These are phyloP conservation scores for Alces alces DNA, from an alignment of 2,113 vertebrate genomes.

Conservation along the genomic window DNA sequence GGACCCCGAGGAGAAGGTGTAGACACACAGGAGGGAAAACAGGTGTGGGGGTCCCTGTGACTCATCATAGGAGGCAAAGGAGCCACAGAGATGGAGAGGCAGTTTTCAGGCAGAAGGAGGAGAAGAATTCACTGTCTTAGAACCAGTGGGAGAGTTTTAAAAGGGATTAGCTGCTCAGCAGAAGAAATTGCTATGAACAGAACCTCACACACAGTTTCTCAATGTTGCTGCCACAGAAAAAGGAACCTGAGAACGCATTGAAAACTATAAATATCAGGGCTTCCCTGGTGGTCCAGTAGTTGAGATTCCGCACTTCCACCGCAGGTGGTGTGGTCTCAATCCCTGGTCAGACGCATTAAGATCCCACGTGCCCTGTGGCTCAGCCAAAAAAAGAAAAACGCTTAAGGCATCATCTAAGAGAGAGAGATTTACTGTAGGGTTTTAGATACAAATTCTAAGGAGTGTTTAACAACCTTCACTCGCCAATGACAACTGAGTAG, in stretches of 20 bases:
- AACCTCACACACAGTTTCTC: neutral
- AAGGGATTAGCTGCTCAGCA: neutral
- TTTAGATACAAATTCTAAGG: conserved; percentile 4
- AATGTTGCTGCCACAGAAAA: neutral
- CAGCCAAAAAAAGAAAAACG: neutral
- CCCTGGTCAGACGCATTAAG: neutral
- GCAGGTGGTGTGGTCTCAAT: neutral
- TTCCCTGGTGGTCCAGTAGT: neutral
- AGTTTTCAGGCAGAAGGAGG: neutral
- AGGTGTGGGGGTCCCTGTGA: neutral
- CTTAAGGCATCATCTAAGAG: neutral
- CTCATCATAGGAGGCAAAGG: neutral
- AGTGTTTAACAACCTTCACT: neutral
- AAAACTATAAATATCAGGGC: neutral
- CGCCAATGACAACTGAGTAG: neutral
- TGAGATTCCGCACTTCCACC: neutral
- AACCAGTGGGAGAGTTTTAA: neutral
- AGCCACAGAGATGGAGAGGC: neutral
- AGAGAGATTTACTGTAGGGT: neutral
- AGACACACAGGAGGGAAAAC: neutral
- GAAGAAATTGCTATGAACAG: neutral
- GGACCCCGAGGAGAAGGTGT: neutral
- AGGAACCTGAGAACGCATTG: neutral
- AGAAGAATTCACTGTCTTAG: neutral
- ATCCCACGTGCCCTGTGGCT: neutral